Conservation (phyloP, 92 coral and sea anemone genomes). For the Porites rus region DNA sequence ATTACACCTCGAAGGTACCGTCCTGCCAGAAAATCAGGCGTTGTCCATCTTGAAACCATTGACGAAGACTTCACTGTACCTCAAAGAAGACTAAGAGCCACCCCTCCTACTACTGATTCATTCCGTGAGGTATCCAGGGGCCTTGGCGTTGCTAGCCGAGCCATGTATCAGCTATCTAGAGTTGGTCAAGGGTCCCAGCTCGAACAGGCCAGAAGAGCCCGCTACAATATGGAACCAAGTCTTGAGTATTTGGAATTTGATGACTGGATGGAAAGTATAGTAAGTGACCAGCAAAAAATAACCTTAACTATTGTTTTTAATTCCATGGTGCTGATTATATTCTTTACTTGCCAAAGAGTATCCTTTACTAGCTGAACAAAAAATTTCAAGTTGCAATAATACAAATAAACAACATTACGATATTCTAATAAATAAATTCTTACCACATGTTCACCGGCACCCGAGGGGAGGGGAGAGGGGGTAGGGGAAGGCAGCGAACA, state of each 20-base stretch:
- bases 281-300: neutral
- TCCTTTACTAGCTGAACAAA: neutral
- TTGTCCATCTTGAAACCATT: conserved; percentile 20
- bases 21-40: conserved; percentile 14
- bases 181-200: conserved; percentile 15
- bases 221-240: conserved; percentile 12
- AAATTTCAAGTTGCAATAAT: too few relatives aligned
- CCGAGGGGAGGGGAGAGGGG: too few relatives aligned
- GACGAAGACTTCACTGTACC: conserved; percentile 42
- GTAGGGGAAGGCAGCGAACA: too few relatives aligned
- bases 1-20: neutral
- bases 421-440: too few relatives aligned
- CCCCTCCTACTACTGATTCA: neutral
- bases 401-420: too few relatives aligned
- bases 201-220: conserved; percentile 9
- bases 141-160: conserved; percentile 34
- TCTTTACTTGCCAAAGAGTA: neutral
- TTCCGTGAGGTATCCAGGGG: conserved; percentile 41
- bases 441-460: too few relatives aligned
- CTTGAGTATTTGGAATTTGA: conserved; percentile 23
- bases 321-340: neutral
- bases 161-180: conserved; percentile 41
- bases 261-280: conserved; percentile 38
- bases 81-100: conserved; percentile 8
- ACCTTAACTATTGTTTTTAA: neutral